Evolutionary conservation across 2,888 invertebrate genomes (phyloP), one percentile per base, ranked within the genome.

Genomic region (Agriotes lineatus): DNA sequence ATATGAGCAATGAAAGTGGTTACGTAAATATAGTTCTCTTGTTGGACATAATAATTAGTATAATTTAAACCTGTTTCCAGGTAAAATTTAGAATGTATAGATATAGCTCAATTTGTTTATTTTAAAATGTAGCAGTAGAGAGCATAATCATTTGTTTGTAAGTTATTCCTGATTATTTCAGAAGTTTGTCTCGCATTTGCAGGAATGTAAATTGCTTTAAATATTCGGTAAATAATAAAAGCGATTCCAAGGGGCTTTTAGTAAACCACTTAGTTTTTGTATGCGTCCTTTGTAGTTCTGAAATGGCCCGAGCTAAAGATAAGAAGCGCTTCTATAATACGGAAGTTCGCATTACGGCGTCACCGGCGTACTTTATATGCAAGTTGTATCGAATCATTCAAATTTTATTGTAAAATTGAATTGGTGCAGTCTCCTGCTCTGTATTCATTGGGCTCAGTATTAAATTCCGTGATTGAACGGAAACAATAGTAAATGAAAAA

Each of bases 381-480:
- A 68, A 45, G 67, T 57, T 57, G 58, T 62, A 57, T 63, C 35
- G 39, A 63, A 62, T 56, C 57, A 58, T 63, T 63, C 48, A 68
- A 62, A 68, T 54, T 67, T 62, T 63, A 58, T 58, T 58, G 50
- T 50, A 44, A 50, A 62, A 58, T 30, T 48, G 52, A 61, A 64
- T 60, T 69, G 60, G 44, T 60, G 69, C 64, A 59, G 42, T 64
- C 59, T 61, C 54, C 67, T 71, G 63, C 57, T 74, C 66, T 68
- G 68, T 74, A 72, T 75, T 73, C 72, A 73, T 73, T 69, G 73
- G 64, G 70, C 69, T 72, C 72, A 65, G 67, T 69, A 75, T 73
- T 75, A 73, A 73, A 75, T 72, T 74, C 71, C 59, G 69, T 71
- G 61, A 73, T 72, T 72, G 72, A 74, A 68, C 66, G 70, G 67